A percentile compares a stretch with the other conserved stretches of the same genome.
These are phyloP conservation scores for Zonotrichia leucophrys DNA, from an alignment of 2,113 vertebrate genomes.

Conservation along the genomic window DNA sequence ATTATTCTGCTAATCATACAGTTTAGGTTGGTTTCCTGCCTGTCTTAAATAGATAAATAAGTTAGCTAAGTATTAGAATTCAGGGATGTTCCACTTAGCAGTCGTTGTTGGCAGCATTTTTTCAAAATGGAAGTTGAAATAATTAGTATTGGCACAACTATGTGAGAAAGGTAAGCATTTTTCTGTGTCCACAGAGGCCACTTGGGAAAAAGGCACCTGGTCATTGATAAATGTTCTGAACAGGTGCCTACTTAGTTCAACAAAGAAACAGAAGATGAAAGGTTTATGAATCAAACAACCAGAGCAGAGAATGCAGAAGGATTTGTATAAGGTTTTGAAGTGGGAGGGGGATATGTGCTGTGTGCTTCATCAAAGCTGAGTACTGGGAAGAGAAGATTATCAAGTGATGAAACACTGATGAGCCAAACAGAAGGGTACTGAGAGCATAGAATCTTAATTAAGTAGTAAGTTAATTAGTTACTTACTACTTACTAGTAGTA, in stretches of 20 bases:
- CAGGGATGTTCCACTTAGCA: background rate
- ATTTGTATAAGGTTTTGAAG: background rate
- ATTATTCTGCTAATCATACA: background rate
- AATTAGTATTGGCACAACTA: background rate
- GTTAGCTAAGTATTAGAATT: background rate
- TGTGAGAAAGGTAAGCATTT: background rate
- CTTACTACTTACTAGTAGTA: background rate
- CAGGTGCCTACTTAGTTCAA: background rate
- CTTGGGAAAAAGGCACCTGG: background rate
- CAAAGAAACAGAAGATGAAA: background rate
- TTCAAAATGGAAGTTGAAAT: background rate
- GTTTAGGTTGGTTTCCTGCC: background rate
- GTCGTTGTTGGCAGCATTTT: background rate
- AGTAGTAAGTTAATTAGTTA: background rate
- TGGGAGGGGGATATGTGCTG: background rate
- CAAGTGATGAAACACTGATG: background rate
- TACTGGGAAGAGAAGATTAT: background rate
- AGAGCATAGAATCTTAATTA: background rate
- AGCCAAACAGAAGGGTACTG: background rate
- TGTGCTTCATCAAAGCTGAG: background rate
- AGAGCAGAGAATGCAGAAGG: background rate
- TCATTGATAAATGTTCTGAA: background rate
- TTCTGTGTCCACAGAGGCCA: background rate
- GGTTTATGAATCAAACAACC: background rate
- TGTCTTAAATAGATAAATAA: background rate